Percentiles rank a stretch among this genome's conserved stretches.
Conservation (phyloP, 2,113 vertebrate genomes). For the Oncorhynchus masou region DNA sequence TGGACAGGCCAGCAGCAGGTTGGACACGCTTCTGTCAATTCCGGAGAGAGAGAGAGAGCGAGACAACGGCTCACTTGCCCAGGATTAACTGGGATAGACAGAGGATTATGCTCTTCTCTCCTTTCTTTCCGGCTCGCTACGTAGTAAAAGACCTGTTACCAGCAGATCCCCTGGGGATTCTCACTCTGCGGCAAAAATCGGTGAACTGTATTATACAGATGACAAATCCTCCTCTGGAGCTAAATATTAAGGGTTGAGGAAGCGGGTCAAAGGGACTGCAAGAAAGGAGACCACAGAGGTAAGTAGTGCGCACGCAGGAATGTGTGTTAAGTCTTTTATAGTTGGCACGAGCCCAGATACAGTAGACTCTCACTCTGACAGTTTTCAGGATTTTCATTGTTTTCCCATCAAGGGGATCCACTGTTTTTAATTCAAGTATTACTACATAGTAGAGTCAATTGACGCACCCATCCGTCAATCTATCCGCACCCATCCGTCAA, state of each 20-base stretch:
- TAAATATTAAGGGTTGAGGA: neutral
- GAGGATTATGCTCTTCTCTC: conserved; percentile 69
- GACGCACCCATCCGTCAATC: too few relatives aligned
- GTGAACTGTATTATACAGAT: conserved; percentile 7
- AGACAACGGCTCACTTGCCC: conserved; percentile 56
- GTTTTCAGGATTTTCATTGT: neutral
- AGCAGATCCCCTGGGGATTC: conserved; percentile 18
- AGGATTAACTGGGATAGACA: conserved; percentile 75
- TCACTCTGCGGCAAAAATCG: neutral
- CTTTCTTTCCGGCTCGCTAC: neutral
- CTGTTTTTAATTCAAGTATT: neutral
- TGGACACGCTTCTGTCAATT: conserved; percentile 40
- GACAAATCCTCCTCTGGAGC: conserved; percentile 18
- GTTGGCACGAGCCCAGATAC: neutral
- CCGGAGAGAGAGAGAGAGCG: conserved; percentile 29
- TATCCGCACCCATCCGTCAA: too few relatives aligned
- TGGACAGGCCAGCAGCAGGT: conserved; percentile 30
- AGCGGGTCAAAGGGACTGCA: neutral
- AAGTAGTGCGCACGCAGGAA: conserved; percentile 21
- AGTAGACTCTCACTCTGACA: neutral
- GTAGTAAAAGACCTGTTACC: neutral
- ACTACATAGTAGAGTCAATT: neutral
- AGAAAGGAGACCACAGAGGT: conserved; percentile 15
- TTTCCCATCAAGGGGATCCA: neutral
- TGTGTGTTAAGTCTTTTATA: neutral